Base-by-base conservation (phyloP, 2,888 invertebrate species). In the Acleris emargana region DNA sequence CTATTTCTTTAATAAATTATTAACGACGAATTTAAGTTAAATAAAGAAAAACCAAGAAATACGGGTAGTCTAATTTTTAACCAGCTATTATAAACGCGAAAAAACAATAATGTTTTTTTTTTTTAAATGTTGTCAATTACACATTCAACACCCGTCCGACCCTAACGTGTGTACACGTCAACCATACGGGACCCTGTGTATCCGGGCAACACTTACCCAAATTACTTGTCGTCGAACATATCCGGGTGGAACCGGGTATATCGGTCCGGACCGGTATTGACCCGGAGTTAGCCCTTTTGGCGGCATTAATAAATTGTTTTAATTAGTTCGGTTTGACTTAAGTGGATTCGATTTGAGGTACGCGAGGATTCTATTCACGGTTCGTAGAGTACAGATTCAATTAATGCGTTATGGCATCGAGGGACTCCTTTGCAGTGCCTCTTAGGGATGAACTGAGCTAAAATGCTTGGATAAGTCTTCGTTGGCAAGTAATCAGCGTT, bases 91-190 rank as follows among this genome's bases (percentile, higher is more conserved):
- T n/a, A n/a, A n/a, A n/a, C n/a, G n/a, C n/a, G n/a, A n/a, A n/a
- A n/a, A n/a, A n/a, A n/a, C n/a, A n/a, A n/a, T n/a, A n/a, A n/a
- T n/a, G n/a, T n/a, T n/a, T n/a, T n/a, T n/a, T n/a, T n/a, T n/a
- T n/a, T n/a, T n/a, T n/a, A n/a, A n/a, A n/a, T n/a, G n/a, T n/a
- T n/a, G n/a, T n/a, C n/a, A 22, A 2, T 32, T 9, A 32, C 32
- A 32, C 42, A n/a, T 43, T 3, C 7, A 7, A 42, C 25, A 7
- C 52, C 9, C 17, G 1, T 42, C 51, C 51, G 5, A 17, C 52
- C 51, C 43, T 43, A 60, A 13, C 67, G 59, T 63, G 17, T 67
- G 62, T 63, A 71, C 67, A 70, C 52, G 53, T 67, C 54, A 66
- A 51, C 64, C 64, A 62, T 54, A 61, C 58, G 62, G 51, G 17